These are phyloP conservation scores for Drosophila buzzatii DNA, from an alignment of 2,888 invertebrate species.

Conservation along the genomic window DNA sequence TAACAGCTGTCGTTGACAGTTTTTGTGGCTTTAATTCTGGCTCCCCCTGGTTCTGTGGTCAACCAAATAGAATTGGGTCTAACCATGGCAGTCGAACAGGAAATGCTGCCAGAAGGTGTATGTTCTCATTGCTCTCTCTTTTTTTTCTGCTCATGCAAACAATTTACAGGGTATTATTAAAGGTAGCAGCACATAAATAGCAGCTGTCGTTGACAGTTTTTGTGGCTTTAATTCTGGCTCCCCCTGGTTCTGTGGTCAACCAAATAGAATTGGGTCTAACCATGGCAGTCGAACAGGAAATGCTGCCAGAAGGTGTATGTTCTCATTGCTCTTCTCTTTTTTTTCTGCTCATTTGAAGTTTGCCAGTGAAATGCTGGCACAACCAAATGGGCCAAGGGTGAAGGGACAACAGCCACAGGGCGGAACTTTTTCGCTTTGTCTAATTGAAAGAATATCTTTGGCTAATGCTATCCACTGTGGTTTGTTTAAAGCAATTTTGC, in stretches of 20 bases:
- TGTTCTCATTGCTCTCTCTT: neutral
- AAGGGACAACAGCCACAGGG: constrained; percentile 3
- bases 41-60: constrained; percentile 11
- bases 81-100: neutral
- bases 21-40: constrained; percentile 33
- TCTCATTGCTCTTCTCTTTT: neutral
- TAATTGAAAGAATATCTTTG: constrained; percentile 70
- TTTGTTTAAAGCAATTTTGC: constrained; percentile 27
- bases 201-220: constrained; percentile 53
- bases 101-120: constrained; percentile 15
- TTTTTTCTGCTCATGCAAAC: no score
- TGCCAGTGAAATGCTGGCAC: constrained; percentile 5
- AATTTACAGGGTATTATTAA: constrained; percentile 31
- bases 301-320: constrained; percentile 8
- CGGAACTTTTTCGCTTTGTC: constrained; percentile 32
- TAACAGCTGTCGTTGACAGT: constrained; percentile 52
- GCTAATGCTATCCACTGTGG: constrained; percentile 36
- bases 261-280: constrained; percentile 1
- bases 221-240: constrained; percentile 27
- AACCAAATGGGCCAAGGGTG: constrained; percentile 14
- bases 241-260: constrained; percentile 10
- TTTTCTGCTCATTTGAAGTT: constrained; percentile 2
- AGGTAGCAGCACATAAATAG: constrained; percentile 51
- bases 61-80: constrained; percentile 1
- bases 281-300: constrained; percentile 4